phyloP scores from a whole-genome alignment of 2,888 invertebrate species.

The Schizaphis graminum region DNA sequence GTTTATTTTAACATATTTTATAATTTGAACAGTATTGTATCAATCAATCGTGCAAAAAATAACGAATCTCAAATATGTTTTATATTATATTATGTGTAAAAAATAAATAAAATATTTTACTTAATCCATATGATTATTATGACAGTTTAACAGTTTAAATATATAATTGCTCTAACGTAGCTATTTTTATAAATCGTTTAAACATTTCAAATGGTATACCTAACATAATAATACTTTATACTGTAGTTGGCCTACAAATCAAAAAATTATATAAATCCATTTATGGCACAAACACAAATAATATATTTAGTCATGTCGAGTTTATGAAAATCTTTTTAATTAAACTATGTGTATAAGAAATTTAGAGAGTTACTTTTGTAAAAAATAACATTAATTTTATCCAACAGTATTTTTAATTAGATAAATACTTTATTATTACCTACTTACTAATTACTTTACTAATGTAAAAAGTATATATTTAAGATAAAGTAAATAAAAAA shows the following conservation, averaged over 20 bases:
- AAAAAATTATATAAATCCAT: constrained; percentile 19
- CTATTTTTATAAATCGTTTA: not conserved
- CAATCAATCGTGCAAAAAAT: not conserved
- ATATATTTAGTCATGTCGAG: constrained; percentile 24
- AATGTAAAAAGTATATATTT: not conserved
- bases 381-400: not conserved
- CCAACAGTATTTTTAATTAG: not conserved
- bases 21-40: not conserved
- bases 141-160: not conserved
- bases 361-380: not conserved
- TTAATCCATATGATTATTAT: not conserved
- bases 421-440: not conserved
- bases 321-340: constrained; percentile 4
- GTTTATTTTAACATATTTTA: not conserved
- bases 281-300: constrained; percentile 34
- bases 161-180: not conserved
- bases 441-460: not conserved
- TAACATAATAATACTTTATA: not conserved
- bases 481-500: not conserved
- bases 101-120: not conserved
- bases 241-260: constrained; percentile 18
- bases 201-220: not conserved
- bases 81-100: not conserved
- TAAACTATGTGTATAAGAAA: not conserved
- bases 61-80: not conserved